Conservation (phyloP, 2,113 vertebrate genomes). For the Oryzias javanicus region DNA sequence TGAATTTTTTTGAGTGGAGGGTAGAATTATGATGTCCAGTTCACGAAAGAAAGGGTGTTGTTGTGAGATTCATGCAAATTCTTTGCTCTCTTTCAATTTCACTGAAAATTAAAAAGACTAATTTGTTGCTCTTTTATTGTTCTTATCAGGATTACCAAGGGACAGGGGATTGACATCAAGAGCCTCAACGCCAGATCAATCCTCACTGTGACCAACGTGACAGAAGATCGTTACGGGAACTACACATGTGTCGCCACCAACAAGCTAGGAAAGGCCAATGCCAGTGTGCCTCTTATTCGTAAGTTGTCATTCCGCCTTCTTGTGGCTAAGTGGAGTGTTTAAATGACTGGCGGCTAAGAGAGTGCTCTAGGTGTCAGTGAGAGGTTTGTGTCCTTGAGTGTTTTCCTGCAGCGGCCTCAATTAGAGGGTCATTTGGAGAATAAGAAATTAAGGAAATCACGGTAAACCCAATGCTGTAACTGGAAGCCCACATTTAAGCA, state of each 20-base stretch:
- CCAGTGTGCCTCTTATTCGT: conserved; percentile 96
- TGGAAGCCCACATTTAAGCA: conserved; percentile 11
- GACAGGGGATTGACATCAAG: conserved; percentile 95
- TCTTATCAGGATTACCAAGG: conserved; percentile 88
- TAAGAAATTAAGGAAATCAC: neutral
- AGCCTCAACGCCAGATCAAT: conserved; percentile 94
- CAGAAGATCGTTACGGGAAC: conserved; percentile 98
- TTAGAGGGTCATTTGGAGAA: neutral
- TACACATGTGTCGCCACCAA: conserved; percentile 97
- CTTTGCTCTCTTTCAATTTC: neutral
- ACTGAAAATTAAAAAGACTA: conserved; percentile 23
- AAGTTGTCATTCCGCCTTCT: conserved; percentile 79
- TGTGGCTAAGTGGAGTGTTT: conserved; percentile 43
- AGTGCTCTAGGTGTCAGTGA: conserved; percentile 27
- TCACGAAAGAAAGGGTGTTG: too few species aligned
- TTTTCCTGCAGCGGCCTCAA: conserved; percentile 3
- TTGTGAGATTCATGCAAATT: conserved; percentile 11
- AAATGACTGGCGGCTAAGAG: conserved; percentile 30
- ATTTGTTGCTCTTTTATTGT: conserved; percentile 29
- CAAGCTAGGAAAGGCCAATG: conserved; percentile 92
- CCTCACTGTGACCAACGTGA: conserved; percentile 96
- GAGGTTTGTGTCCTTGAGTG: conserved; percentile 3
- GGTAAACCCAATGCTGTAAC: conserved; percentile 4
- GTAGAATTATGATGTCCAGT: too few species aligned
- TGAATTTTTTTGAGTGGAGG: too few species aligned